A percentile compares a stretch with the other conserved stretches of the same genome.
Conservation (phyloP, 1,140 invertebrate genomes). For the Drosophila melanogaster region Release_6_plus_ISO1_MT NT_033779.5:17559501-17560000, state of each 20-base stretch:
- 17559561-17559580: constrained; percentile 69
- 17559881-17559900: not conserved
- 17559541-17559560: constrained; percentile 80
- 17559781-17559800: constrained; percentile 11
- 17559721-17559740: constrained; percentile 39
- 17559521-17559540: constrained; percentile 46
- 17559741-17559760: not conserved
- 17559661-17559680: constrained; percentile 57
- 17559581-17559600: constrained; percentile 21
- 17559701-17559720: constrained; percentile 31
- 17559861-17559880: not conserved
- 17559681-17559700: constrained; percentile 47
- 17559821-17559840: constrained; percentile 8
- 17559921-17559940: not conserved
- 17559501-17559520: constrained; percentile 36
- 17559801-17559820: constrained; percentile 29
- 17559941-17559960: no score
- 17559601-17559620: constrained; percentile 30
- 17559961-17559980: no score
- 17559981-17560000: not conserved
- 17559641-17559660: constrained; percentile 56
- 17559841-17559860: constrained; percentile 7
- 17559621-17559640: constrained; percentile 11
- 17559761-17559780: constrained; percentile 3
- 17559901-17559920: not conserved